Percentiles rank a stretch among this genome's conserved stretches.
Conservation (phyloP, 2,797 vertebrate genomes). For the Setipinna tenuifilis region DNA sequence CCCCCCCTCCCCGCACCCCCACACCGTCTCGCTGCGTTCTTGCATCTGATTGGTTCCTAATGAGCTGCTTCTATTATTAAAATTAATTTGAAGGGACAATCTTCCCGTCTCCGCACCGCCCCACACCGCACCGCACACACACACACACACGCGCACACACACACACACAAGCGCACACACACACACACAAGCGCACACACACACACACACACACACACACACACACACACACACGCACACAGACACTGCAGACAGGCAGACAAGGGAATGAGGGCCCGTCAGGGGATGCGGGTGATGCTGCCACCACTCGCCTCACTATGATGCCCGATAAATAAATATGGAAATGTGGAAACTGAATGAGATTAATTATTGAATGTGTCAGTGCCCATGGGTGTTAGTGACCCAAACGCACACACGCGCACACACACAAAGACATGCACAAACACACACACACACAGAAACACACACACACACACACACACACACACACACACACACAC, state of each 20-base stretch:
- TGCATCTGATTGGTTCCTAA: constrained; percentile 80
- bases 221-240: too few relatives aligned
- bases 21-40: constrained; percentile 47
- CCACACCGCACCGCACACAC: too few relatives aligned
- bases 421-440: not conserved
- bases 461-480: not conserved
- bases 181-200: too few relatives aligned
- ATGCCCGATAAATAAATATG: constrained; percentile 76
- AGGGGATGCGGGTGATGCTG: constrained; percentile 43
- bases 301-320: constrained; percentile 36
- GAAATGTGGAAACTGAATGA: constrained; percentile 72
- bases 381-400: constrained; percentile 56
- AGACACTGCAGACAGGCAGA: constrained; percentile 54
- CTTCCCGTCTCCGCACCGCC: constrained; percentile 58
- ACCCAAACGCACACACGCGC: constrained; percentile 28
- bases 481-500: not conserved
- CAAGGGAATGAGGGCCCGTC: constrained; percentile 25
- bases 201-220: too few relatives aligned
- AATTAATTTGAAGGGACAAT: constrained; percentile 73
- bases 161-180: constrained; percentile 37
- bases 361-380: constrained; percentile 78
- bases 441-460: not conserved
- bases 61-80: constrained; percentile 82
- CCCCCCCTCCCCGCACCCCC: too few relatives aligned
- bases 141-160: too few relatives aligned